Percentiles rank a stretch among this genome's conserved stretches.
These are phyloP conservation scores for Andricus curvator DNA, from an alignment of 2,888 invertebrate species.

Conservation along the genomic window DNA sequence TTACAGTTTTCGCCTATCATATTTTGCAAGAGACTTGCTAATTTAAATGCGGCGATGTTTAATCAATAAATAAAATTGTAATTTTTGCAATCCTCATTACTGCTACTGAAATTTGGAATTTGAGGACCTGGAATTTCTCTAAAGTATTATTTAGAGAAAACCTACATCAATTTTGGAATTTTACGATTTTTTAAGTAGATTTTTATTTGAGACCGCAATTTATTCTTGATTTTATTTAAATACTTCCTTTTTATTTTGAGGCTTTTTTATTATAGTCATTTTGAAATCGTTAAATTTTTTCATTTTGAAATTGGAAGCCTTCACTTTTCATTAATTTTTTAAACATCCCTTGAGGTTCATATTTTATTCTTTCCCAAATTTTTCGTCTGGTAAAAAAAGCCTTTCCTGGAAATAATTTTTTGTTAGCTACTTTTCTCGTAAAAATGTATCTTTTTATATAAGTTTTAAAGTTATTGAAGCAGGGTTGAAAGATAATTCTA, in stretches of 20 bases:
- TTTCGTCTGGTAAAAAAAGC: too few relatives aligned
- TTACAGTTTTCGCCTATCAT: slow-evolving; percentile 30
- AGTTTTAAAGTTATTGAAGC: not conserved
- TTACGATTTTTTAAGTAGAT: not conserved
- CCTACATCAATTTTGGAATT: not conserved
- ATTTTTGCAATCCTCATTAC: not conserved
- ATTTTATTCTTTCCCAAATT: too few relatives aligned
- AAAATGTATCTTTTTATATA: not conserved
- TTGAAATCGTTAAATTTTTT: too few relatives aligned
- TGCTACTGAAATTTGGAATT: slow-evolving; percentile 9
- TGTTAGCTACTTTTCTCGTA: not conserved
- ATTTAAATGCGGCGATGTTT: slow-evolving; percentile 27
- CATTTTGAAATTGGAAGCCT: too few relatives aligned
- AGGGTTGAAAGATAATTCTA: not conserved
- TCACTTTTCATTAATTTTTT: too few relatives aligned
- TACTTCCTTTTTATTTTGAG: too few relatives aligned
- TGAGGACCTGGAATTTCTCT: not conserved
- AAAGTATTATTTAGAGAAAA: not conserved
- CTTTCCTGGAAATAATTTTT: not conserved
- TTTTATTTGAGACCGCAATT: too few relatives aligned
- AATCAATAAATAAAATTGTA: not conserved
- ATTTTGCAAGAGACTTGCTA: slow-evolving; percentile 28
- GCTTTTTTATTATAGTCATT: too few relatives aligned
- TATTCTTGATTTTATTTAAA: too few relatives aligned
- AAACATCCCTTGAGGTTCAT: too few relatives aligned